A percentile compares a stretch with the other conserved stretches of the same genome.
These are phyloP conservation scores for Caenorhabditis imperialis DNA, from an alignment of 2,888 invertebrate genomes.

Conservation along the genomic window DNA sequence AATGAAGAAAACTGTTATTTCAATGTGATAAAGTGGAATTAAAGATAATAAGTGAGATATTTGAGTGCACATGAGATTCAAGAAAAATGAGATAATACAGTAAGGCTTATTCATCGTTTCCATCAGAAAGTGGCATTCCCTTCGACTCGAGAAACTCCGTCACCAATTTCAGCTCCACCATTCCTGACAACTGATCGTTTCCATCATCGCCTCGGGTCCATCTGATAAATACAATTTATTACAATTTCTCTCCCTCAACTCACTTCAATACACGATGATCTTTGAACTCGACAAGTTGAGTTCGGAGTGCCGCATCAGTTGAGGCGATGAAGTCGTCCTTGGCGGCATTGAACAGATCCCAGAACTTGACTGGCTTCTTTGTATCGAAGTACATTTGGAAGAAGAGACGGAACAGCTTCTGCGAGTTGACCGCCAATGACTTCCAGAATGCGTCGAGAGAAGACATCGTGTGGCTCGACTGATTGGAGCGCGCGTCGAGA, in stretches of 20 bases:
- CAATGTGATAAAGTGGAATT: too few species aligned
- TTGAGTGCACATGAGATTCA: too few species aligned
- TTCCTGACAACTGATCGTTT: conserved; percentile 62
- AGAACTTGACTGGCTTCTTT: conserved; percentile 87
- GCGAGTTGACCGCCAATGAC: conserved; percentile 90
- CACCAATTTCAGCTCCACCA: conserved; percentile 60
- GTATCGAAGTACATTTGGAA: conserved; percentile 55
- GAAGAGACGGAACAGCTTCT: conserved; percentile 76
- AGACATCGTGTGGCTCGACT: conserved; percentile 82
- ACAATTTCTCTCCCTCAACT: too few species aligned
- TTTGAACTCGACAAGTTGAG: conserved; percentile 89
- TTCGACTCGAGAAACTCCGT: conserved; percentile 61
- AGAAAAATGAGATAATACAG: too few species aligned
- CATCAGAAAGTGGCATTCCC: conserved; percentile 45
- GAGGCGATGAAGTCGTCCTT: conserved; percentile 90
- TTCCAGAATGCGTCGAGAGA: conserved; percentile 91
- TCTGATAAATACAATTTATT: too few species aligned
- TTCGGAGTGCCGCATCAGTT: conserved; percentile 90
- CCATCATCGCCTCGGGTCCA: conserved; percentile 63
- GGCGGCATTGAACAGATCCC: conserved; percentile 86
- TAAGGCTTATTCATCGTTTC: conserved; percentile 46
- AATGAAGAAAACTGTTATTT: too few species aligned
- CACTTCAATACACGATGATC: conserved; percentile 91
- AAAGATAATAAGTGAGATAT: too few species aligned
- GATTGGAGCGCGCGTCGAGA: conserved; percentile 49